Conservation (phyloP, 2,797 vertebrate genomes). For the Cheirogaleus major region DNA sequence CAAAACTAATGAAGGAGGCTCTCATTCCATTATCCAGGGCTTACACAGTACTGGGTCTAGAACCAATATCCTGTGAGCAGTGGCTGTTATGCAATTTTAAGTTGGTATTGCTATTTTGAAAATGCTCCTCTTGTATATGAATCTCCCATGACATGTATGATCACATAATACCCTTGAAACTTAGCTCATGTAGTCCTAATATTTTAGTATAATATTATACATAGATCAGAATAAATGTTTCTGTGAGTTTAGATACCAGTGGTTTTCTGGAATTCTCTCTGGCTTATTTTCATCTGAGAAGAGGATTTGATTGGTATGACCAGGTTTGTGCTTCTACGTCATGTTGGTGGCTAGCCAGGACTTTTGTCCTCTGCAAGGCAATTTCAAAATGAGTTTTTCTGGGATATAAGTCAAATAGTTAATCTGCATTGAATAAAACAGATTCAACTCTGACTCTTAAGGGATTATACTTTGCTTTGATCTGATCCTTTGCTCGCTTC, state of each 20-base stretch:
- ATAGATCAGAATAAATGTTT: not conserved
- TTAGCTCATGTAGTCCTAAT: not conserved
- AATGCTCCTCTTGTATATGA: not conserved
- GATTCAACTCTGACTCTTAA: not conserved
- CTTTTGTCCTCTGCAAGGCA: not conserved
- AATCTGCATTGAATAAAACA: not conserved
- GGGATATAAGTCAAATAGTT: not conserved
- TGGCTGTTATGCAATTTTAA: not conserved
- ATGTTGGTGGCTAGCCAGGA: not conserved
- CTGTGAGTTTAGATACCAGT: not conserved
- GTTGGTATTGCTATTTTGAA: not conserved
- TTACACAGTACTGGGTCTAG: not conserved
- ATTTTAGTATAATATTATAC: not conserved
- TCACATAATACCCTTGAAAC: not conserved
- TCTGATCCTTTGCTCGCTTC: not conserved
- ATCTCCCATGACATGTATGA: not conserved
- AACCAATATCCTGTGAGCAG: not conserved
- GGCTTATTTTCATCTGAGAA: not conserved
- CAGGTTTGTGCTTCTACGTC: not conserved
- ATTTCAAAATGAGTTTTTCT: not conserved
- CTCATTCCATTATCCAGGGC: no score
- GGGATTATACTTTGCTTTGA: not conserved
- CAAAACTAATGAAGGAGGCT: not conserved
- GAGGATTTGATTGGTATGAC: not conserved
- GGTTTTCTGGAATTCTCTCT: not conserved